Base-by-base conservation (phyloP, 2,113 vertebrate species). In the Symphodus melops region DNA sequence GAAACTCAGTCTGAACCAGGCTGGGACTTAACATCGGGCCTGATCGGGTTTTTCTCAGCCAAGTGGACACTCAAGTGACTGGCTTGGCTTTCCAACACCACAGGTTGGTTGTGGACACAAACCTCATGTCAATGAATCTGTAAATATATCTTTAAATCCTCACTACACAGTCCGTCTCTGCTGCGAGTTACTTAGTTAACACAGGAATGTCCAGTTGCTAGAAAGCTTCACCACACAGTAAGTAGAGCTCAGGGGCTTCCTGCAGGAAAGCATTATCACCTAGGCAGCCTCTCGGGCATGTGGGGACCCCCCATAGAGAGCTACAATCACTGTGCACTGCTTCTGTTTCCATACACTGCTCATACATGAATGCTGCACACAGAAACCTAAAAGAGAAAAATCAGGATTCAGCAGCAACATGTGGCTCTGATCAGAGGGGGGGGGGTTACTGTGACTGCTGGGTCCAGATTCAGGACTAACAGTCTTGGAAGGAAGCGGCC, bases 231-330 rank as follows among this genome's bases (percentile, higher is more conserved):
- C 49, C 60, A 72, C 70, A 61, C 12, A 67, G 52, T 21, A 13
- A 55, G 39, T 0, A 19, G 69, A 75, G 58, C 66, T 70, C 3
- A 51, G 48, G 66, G 52, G 14, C 28, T 21, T 59, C 57, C 74
- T 76, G 58, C 53, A 82, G 72, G 71, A 83, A 84, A 68, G 73
- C 75, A 73, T 89, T 88, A 90, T 82, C 84, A 41, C 85, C 73
- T 19, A n/a, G 9, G 37, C 48, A 28, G 70, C 62, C 64, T 59
- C 68, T 2, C 53, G 55, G 64, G 49, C 69, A 51, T 1, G 1
- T 2, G 36, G 41, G 71, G 59, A 72, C 56, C 62, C 55, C 61
- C 63, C 57, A 72, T n/a, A 44, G 53, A 71, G 77, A 71, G 21
- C 65, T 21, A 25, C 66, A 20, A 33, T 46, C 41, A 20, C 71